Evolutionary conservation across 2,797 vertebrate genomes (phyloP).

Genomic region (Psittacula derbiana): DNA sequence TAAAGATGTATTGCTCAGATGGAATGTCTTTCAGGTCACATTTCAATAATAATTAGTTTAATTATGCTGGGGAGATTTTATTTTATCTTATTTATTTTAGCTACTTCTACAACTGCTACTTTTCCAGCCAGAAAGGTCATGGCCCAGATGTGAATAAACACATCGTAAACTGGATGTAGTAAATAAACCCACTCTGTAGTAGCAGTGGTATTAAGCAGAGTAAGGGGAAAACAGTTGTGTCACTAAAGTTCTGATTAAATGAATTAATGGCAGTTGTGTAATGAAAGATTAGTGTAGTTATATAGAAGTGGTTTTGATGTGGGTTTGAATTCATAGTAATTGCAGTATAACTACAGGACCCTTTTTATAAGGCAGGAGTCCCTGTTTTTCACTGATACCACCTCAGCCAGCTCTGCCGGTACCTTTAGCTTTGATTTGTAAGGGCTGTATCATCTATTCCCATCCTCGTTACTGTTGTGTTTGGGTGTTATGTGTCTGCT

Average conservation of each 20-base stretch:
- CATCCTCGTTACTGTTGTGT: background rate
- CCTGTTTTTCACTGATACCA: background rate
- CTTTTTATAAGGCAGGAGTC: background rate
- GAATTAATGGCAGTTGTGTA: background rate
- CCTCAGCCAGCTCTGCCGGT: background rate
- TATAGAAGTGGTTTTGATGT: background rate
- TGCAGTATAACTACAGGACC: background rate
- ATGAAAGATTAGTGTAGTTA: background rate
- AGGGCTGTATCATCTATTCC: background rate
- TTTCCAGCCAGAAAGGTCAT: background rate
- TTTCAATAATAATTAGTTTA: constrained; percentile 32
- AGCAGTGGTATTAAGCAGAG: background rate
- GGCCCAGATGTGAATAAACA: background rate
- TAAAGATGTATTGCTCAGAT: background rate
- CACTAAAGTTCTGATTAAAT: background rate
- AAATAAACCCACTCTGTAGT: background rate
- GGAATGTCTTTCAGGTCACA: background rate
- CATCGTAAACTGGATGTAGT: background rate
- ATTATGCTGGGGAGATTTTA: background rate
- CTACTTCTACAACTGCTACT: background rate
- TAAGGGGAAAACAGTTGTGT: background rate
- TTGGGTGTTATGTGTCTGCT: background rate
- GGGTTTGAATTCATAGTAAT: background rate
- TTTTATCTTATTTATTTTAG: constrained; percentile 3
- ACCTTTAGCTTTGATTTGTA: background rate